Conservation (phyloP, 2,113 vertebrate genomes). For the Dipodomys spectabilis region DNA sequence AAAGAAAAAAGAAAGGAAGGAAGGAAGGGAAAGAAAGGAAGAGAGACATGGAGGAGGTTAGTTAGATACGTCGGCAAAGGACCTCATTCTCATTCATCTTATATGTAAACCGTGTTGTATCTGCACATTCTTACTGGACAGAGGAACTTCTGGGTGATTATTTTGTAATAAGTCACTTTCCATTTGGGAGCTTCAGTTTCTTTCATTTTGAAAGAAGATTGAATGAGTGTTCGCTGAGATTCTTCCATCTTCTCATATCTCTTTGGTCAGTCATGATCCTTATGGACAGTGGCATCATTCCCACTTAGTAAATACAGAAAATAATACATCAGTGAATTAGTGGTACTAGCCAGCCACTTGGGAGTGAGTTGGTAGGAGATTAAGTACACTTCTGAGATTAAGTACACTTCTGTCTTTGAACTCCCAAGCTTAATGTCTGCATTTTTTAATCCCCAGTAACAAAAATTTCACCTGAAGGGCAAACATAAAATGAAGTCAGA, state of each 20-base stretch:
- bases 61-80: background rate
- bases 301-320: background rate
- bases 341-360: background rate
- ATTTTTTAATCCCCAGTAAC: slow-evolving; percentile 32
- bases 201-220: slow-evolving; percentile 12
- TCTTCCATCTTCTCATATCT: background rate
- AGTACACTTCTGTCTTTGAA: slow-evolving; percentile 11
- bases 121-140: background rate
- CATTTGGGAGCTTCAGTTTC: background rate
- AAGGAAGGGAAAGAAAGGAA: background rate
- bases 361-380: background rate
- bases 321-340: background rate
- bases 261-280: background rate
- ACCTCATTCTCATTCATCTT: background rate
- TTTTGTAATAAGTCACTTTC: background rate
- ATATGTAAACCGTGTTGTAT: background rate
- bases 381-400: background rate
- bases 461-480: slow-evolving; percentile 71
- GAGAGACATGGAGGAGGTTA: accelerated
- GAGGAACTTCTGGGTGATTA: background rate
- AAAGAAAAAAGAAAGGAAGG: too few species aligned
- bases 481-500: slow-evolving; percentile 79
- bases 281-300: background rate
- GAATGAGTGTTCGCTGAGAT: background rate
- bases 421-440: slow-evolving; percentile 45